A percentile compares a stretch with the other conserved stretches of the same genome.
phyloP scores from a whole-genome alignment of 2,888 invertebrate species.

The Pheosia tremula region DNA sequence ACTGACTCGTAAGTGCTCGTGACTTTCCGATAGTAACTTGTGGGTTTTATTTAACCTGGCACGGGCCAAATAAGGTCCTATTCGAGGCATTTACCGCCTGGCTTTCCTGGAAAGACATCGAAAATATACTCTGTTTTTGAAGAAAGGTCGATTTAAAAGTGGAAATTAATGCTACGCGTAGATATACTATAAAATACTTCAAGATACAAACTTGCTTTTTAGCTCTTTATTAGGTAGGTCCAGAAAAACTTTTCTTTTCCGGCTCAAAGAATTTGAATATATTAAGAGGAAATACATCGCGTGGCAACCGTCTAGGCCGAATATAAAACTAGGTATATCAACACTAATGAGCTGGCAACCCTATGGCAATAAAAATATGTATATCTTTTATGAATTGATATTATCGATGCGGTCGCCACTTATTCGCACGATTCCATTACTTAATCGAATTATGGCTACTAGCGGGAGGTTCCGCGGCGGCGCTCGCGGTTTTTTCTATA shows the following conservation, averaged over 20 bases:
- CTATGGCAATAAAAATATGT: slow-evolving; percentile 21
- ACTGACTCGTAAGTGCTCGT: neutral
- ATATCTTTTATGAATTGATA: slow-evolving; percentile 25
- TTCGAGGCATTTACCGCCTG: slow-evolving; percentile 4
- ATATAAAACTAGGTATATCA: slow-evolving; percentile 23
- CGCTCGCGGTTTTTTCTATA: slow-evolving; percentile 30
- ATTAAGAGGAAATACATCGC: slow-evolving; percentile 33
- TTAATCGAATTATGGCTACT: slow-evolving; percentile 42
- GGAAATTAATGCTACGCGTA: too few relatives aligned
- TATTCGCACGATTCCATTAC: slow-evolving; percentile 38
- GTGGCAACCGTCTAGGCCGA: slow-evolving; percentile 19
- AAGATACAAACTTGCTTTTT: too few relatives aligned
- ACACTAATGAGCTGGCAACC: slow-evolving; percentile 11
- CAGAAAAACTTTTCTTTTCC: slow-evolving; percentile 13
- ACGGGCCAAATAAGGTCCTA: neutral
- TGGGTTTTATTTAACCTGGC: slow-evolving; percentile 19
- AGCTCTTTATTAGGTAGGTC: too few relatives aligned
- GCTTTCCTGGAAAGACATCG: neutral
- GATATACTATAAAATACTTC: too few relatives aligned
- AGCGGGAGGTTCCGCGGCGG: slow-evolving; percentile 32
- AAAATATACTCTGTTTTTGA: neutral
- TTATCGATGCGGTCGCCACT: slow-evolving; percentile 28
- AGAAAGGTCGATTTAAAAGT: too few relatives aligned
- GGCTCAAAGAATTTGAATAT: slow-evolving; percentile 15
- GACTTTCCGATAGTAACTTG: neutral